Conservation (phyloP, 1,140 invertebrate species). For the Apis florea region DNA sequence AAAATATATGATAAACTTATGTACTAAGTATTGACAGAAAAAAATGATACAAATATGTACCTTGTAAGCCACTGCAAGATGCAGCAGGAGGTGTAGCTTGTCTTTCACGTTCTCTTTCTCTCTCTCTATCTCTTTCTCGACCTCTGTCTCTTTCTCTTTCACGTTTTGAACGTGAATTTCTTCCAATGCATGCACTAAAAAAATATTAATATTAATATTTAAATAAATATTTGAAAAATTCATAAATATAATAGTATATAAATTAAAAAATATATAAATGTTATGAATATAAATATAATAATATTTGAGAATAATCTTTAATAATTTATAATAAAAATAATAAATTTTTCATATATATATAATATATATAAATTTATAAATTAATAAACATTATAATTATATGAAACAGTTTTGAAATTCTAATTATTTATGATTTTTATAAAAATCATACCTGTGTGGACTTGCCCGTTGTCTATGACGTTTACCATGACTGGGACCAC, state of each 20-base stretch:
- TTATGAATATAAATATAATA: background rate
- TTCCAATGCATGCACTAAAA: slow-evolving; percentile 66
- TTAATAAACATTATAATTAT: background rate
- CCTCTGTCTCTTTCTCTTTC: slow-evolving; percentile 75
- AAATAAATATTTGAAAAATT: slow-evolving; percentile 3
- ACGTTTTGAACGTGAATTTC: slow-evolving; percentile 74
- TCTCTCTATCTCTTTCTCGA: slow-evolving; percentile 72
- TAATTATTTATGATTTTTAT: background rate
- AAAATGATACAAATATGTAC: slow-evolving; percentile 45
- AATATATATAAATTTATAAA: background rate
- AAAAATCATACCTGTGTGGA: slow-evolving; percentile 78
- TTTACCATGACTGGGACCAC: slow-evolving; percentile 82
- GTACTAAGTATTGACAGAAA: background rate
- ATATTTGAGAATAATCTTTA: too few relatives aligned
- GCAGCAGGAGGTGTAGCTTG: slow-evolving; percentile 75
- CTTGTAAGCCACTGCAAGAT: slow-evolving; percentile 73
- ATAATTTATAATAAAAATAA: too few relatives aligned
- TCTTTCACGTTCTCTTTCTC: slow-evolving; percentile 75
- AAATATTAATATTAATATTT: too few relatives aligned
- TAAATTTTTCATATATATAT: background rate
- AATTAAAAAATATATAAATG: background rate
- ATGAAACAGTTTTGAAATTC: background rate
- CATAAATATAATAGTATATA: background rate
- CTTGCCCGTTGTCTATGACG: slow-evolving; percentile 81
- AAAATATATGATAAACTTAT: background rate